A percentile compares a stretch with the other conserved stretches of the same genome.
Conservation (phyloP, 1,140 invertebrate genomes). For the Achroia grisella region DNA sequence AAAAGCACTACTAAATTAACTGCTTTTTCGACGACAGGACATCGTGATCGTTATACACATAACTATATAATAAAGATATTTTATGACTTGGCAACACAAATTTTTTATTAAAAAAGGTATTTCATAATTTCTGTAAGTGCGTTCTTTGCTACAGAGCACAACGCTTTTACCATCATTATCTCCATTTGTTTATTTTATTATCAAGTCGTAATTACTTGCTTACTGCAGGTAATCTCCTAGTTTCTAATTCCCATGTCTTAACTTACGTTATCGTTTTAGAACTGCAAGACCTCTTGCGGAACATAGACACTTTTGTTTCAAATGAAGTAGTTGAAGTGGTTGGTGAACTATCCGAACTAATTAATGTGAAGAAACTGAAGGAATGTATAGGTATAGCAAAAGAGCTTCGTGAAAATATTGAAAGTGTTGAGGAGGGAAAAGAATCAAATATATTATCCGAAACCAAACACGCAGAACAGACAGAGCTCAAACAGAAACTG, state of each 20-base stretch:
- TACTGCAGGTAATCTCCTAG: too few species aligned
- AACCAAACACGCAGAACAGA: conserved; percentile 1
- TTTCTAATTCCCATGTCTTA: too few species aligned
- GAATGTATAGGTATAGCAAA: conserved; percentile 19
- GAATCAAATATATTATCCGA: conserved; percentile 4
- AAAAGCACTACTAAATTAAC: not conserved
- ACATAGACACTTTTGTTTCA: conserved; percentile 27
- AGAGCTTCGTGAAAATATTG: conserved; percentile 22
- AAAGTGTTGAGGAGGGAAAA: conserved; percentile 3
- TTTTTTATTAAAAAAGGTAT: too few species aligned
- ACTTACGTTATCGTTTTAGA: not conserved
- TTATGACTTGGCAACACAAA: too few species aligned
- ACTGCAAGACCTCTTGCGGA: conserved; percentile 10
- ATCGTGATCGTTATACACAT: too few species aligned
- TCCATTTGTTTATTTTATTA: not conserved
- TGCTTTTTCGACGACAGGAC: too few species aligned
- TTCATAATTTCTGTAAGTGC: too few species aligned
- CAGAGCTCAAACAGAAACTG: not conserved
- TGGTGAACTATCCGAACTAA: conserved; percentile 7
- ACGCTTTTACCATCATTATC: too few species aligned
- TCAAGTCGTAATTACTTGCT: not conserved
- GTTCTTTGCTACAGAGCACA: too few species aligned
- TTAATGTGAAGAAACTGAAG: conserved; percentile 11
- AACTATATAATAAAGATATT: too few species aligned
- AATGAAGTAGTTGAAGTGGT: conserved; percentile 18